Evolutionary conservation across 2,113 vertebrate species (phyloP).

Genomic region (Carettochelys insculpta): DNA sequence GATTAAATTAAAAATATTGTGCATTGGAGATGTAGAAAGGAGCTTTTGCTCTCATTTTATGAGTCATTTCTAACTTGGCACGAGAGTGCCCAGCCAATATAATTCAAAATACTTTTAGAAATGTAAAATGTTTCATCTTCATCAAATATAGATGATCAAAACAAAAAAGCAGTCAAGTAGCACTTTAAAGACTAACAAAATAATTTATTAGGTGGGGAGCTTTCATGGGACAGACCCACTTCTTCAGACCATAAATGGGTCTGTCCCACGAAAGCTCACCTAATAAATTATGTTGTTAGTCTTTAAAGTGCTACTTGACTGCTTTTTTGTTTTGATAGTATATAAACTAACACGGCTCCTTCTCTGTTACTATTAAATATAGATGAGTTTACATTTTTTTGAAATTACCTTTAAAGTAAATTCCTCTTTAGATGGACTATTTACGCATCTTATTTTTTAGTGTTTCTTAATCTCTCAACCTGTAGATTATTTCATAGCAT

Average conservation of each 20-base stretch:
- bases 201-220: too few relatives aligned
- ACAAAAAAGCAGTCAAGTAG: too few relatives aligned
- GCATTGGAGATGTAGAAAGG: not conserved
- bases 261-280: too few relatives aligned
- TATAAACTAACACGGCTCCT: too few relatives aligned
- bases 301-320: too few relatives aligned
- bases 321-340: too few relatives aligned
- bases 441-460: not conserved
- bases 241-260: too few relatives aligned
- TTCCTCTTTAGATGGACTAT: not conserved
- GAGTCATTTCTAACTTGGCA: not conserved
- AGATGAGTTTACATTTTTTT: slow-evolving; percentile 19
- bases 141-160: not conserved
- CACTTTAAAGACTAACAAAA: too few relatives aligned
- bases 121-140: not conserved
- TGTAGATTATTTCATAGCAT: not conserved
- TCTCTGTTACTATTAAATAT: too few relatives aligned
- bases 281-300: too few relatives aligned
- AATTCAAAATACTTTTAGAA: slow-evolving; percentile 23
- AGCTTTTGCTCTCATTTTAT: slow-evolving; percentile 32
- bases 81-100: not conserved
- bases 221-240: too few relatives aligned
- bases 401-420: not conserved
- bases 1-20: slow-evolving; percentile 26
- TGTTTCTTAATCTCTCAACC: slow-evolving; percentile 17